phyloP scores from a whole-genome alignment of 2,888 invertebrate species.

The Orchesella flavescens region DNA sequence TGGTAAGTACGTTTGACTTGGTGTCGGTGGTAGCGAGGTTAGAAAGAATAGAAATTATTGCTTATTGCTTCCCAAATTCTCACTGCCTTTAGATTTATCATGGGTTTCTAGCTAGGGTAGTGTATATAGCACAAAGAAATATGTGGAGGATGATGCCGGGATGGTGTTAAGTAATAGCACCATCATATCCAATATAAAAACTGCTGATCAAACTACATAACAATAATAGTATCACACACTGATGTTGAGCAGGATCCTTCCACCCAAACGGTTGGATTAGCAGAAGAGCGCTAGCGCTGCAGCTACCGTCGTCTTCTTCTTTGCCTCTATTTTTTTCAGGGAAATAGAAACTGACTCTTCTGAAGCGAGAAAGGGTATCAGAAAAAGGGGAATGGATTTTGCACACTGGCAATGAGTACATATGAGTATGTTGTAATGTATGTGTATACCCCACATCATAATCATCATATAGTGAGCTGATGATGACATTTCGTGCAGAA shows the following conservation, averaged over 20 bases:
- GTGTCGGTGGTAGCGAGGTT: neutral
- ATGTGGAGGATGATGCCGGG: neutral
- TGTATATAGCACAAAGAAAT: neutral
- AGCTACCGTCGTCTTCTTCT: too few relatives aligned
- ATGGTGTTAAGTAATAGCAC: neutral
- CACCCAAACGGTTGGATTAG: conserved; percentile 19
- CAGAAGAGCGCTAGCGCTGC: neutral
- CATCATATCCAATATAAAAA: conserved; percentile 15
- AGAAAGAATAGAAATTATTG: conserved; percentile 37
- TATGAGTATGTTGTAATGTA: too few relatives aligned
- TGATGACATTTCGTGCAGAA: too few relatives aligned
- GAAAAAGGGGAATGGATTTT: too few relatives aligned
- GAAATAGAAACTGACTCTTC: too few relatives aligned
- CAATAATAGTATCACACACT: neutral
- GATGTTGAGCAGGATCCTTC: neutral
- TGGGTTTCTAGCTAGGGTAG: neutral
- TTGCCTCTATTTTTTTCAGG: too few relatives aligned
- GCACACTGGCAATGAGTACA: too few relatives aligned
- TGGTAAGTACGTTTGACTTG: conserved; percentile 11
- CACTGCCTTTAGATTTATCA: conserved; percentile 40
- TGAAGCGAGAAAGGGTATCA: too few relatives aligned
- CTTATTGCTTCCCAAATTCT: conserved; percentile 48
- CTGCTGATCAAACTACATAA: conserved; percentile 44
- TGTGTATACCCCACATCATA: too few relatives aligned
- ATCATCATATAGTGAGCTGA: too few relatives aligned